Conservation (phyloP, 2,113 vertebrate genomes). For the zebrafish (Danio rerio) region GRCz12tu NC_133180.1:76887001-76887500, state of each 20-base stretch:
- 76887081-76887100: neutral
- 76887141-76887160: slow-evolving; percentile 1
- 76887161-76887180: neutral
- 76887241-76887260: neutral
- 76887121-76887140: slow-evolving; percentile 13
- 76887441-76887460: too few relatives aligned
- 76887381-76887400: too few relatives aligned
- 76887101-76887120: slow-evolving; percentile 12
- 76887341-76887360: neutral
- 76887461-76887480: too few relatives aligned
- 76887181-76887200: neutral
- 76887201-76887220: neutral
- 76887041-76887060: neutral
- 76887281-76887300: neutral
- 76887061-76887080: neutral
- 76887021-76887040: neutral
- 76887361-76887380: neutral
- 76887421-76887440: too few relatives aligned
- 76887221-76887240: neutral
- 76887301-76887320: neutral
- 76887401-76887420: neutral
- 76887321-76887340: neutral
- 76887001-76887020: slow-evolving; percentile 37
- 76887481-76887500: too few relatives aligned
- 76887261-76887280: neutral